These are phyloP conservation scores for Atethmia centrago DNA, from an alignment of 2,888 invertebrate genomes.

Conservation along the genomic window DNA sequence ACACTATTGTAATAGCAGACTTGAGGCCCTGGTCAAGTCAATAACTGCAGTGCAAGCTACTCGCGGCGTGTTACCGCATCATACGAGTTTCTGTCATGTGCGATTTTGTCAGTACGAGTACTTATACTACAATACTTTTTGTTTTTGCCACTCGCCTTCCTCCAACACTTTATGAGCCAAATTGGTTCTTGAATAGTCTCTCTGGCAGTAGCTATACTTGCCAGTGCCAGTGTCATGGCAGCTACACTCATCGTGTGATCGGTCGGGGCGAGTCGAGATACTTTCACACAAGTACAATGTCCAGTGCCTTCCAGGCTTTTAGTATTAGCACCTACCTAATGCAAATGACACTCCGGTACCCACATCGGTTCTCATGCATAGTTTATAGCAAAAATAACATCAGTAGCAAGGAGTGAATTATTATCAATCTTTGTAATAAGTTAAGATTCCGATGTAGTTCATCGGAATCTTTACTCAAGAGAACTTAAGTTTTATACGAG, in stretches of 20 bases:
- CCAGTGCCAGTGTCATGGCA: background rate
- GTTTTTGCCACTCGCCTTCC: background rate
- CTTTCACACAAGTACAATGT: background rate
- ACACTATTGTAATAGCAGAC: too few species aligned
- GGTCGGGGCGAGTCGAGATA: background rate
- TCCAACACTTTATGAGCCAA: background rate
- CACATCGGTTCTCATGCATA: background rate
- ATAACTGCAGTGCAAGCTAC: background rate
- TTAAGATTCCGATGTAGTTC: too few species aligned
- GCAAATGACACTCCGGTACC: background rate
- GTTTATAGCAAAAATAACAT: background rate
- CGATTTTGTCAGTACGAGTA: background rate
- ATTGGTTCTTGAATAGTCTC: background rate
- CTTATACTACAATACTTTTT: background rate
- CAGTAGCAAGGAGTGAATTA: background rate
- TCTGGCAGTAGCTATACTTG: background rate
- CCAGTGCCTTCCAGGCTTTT: background rate
- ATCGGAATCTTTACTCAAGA: too few species aligned
- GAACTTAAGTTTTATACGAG: too few species aligned
- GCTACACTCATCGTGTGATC: background rate
- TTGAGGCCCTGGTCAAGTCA: background rate
- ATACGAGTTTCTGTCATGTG: background rate
- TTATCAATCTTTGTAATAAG: background rate
- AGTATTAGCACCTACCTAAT: background rate
- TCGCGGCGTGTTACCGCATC: background rate